A percentile compares a stretch with the other conserved stretches of the same genome.
Evolutionary conservation across 2,888 invertebrate species (phyloP).

Genomic region (Notodonta ziczac): DNA sequence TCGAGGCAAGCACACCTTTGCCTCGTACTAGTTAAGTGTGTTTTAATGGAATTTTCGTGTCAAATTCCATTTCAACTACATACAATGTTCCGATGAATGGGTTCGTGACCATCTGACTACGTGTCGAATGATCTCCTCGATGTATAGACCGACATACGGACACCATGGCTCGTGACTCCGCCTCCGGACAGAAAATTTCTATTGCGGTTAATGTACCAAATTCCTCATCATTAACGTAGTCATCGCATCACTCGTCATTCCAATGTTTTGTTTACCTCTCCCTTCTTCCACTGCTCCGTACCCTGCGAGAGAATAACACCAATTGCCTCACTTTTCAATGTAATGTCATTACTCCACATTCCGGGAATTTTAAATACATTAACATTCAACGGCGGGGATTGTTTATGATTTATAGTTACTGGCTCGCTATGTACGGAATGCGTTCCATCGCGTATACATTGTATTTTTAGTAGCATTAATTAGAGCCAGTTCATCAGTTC

Average conservation of each 20-base stretch:
- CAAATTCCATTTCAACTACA: slow-evolving; percentile 48
- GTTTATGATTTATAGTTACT: slow-evolving; percentile 53
- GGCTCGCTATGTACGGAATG: slow-evolving; percentile 55
- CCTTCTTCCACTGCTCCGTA: slow-evolving; percentile 53
- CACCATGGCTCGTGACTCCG: slow-evolving; percentile 65
- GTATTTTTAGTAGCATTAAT: slow-evolving; percentile 45
- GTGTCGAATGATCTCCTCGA: slow-evolving; percentile 61
- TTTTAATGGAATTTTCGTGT: slow-evolving; percentile 43
- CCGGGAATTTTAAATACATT: slow-evolving; percentile 65
- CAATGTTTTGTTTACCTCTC: slow-evolving; percentile 60
- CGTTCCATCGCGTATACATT: slow-evolving; percentile 46
- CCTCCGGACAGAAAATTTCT: slow-evolving; percentile 79
- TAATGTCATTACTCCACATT: slow-evolving; percentile 59
- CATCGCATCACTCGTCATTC: slow-evolving; percentile 61
- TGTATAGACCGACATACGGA: slow-evolving; percentile 62
- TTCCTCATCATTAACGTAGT: slow-evolving; percentile 76
- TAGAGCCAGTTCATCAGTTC: slow-evolving; percentile 38
- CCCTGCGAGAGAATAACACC: slow-evolving; percentile 51
- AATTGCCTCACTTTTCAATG: slow-evolving; percentile 52
- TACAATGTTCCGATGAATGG: slow-evolving; percentile 54
- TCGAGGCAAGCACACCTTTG: neutral
- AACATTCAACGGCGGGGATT: slow-evolving; percentile 56
- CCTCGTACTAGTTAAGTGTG: neutral
- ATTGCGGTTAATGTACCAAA: slow-evolving; percentile 81
- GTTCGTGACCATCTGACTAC: slow-evolving; percentile 62